Base-by-base conservation (phyloP, 2,113 vertebrate genomes). In the Fulmarus glacialis region DNA sequence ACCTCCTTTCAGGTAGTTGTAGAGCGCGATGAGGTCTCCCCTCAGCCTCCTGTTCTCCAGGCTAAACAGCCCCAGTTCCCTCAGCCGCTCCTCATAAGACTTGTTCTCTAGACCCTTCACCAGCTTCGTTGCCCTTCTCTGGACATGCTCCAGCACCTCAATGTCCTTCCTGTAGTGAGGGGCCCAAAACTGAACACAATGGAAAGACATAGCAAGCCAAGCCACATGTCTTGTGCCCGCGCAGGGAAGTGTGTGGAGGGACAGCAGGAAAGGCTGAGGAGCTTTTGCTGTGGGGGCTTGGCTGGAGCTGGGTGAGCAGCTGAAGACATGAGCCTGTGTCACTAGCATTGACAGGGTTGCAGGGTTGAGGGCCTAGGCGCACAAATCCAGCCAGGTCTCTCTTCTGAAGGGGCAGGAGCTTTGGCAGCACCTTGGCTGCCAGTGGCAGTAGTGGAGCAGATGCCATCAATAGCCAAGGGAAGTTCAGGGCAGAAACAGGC, bases 161-260 rank as follows among this genome's bases (percentile, higher is more conserved):
- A n/a, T n/a, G n/a, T n/a, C n/a, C n/a, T n/a, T n/a, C n/a, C n/a
- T n/a, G n/a, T n/a, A n/a, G n/a, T n/a, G n/a, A n/a, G n/a, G n/a
- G n/a, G n/a, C n/a, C n/a, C n/a, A n/a, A n/a, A n/a, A n/a, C n/a
- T n/a, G n/a, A n/a, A n/a, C n/a, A n/a, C n/a, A n/a, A n/a, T n/a
- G 38, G n/a, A 52, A 70, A 8, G 58, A 70, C 4, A 2, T 45
- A 29, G n/a, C 0, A 0, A 77, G 22, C 40, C 74, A 53, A 74
- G 43, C 19, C 24, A 56, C 3, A 34, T 15, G 4, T 60, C 29
- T 36, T 6, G 2, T 63, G 42, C 29, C 40, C 0, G 0, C 4
- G 4, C 3, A 6, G 43, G 36, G 53, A 72, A 50, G 14, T 1
- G 1, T 29, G 34, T 6, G 36, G 67, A 75, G 24, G 26, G 43